Evolutionary conservation across 2,888 invertebrate genomes (phyloP).

Genomic region (Trissolcus brochymenae): DNA sequence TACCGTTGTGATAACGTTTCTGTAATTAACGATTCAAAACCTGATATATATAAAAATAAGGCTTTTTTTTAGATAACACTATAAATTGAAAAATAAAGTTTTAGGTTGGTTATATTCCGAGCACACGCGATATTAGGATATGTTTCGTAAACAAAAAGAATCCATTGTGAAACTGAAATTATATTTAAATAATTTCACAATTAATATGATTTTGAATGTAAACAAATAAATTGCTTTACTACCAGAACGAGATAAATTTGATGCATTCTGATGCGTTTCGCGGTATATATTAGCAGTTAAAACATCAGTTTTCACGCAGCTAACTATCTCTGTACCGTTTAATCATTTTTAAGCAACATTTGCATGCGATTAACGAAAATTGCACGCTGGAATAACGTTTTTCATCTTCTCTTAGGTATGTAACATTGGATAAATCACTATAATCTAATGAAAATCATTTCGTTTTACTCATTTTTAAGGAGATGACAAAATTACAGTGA

Average conservation of each 20-base stretch:
- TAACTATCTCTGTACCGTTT: slow-evolving; percentile 15
- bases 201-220: no score
- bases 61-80: no score
- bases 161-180: no score
- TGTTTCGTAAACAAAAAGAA: no score
- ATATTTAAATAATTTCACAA: no score
- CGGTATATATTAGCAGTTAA: slow-evolving; percentile 19
- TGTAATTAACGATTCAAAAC: no score
- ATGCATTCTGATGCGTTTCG: slow-evolving; percentile 11
- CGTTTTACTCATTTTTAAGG: background rate
- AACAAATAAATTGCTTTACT: no score
- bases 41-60: no score
- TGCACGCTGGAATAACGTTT: slow-evolving; percentile 22
- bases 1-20: no score
- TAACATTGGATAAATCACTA: background rate
- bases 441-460: slow-evolving; percentile 11
- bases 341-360: slow-evolving; percentile 34
- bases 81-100: no score
- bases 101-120: no score
- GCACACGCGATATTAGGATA: no score
- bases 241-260: background rate
- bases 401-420: slow-evolving; percentile 1
- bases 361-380: slow-evolving; percentile 39
- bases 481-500: slow-evolving; percentile 11
- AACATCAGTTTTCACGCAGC: slow-evolving; percentile 5